Base-by-base conservation (phyloP, 1,140 invertebrate species). In the Caenorhabditis remanei region DNA sequence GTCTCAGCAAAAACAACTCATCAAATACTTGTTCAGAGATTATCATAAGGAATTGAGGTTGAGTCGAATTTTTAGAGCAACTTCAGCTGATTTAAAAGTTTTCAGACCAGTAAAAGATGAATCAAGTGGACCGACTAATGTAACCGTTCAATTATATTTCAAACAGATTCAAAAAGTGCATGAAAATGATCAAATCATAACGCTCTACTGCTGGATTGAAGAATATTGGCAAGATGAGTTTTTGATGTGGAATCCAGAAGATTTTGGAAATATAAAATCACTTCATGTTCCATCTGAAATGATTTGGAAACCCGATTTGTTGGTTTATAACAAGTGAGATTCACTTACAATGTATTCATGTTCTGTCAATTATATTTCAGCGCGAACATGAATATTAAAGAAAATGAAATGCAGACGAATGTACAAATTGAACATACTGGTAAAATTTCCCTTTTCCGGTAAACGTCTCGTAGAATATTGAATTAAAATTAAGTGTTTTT, bases 131-230 rank as follows among this genome's bases (percentile, higher is more conserved):
- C 88, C 90, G 1, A 92, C 91, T 14, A 91, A 92, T 87, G 91
- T 92, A 2, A 90, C 91, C 14, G 91, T 92, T 16, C 91, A 92
- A 65, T 85, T 92, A 41, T 92, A 90, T 83, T 91, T 92, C 79
- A 92, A 92, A 83, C 91, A 92, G 84, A 92, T 92, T 53, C 91
- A 92, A 84, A 92, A 92, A 82, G 90, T 92, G 2, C 85, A 92
- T 14, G 91, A 92, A 85, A 90, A 88, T 58, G 91, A 92, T 85
- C 91, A 92, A 84, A 92, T 92, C 21, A 67, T 92, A 14, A 92
- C 91, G 11, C 83, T 92, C 4, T 92, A 92, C 83, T 92, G 91
- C 83, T 92, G 91, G 91, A 55, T 92, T 16, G 91, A 92, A 85
- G 84, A 90, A 48, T 88, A 89, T 50, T 89, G 85, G 87, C 83